Percentiles rank a stretch among this genome's conserved stretches.
Conservation (phyloP, 2,113 vertebrate species). For the Saccopteryx bilineata region DNA sequence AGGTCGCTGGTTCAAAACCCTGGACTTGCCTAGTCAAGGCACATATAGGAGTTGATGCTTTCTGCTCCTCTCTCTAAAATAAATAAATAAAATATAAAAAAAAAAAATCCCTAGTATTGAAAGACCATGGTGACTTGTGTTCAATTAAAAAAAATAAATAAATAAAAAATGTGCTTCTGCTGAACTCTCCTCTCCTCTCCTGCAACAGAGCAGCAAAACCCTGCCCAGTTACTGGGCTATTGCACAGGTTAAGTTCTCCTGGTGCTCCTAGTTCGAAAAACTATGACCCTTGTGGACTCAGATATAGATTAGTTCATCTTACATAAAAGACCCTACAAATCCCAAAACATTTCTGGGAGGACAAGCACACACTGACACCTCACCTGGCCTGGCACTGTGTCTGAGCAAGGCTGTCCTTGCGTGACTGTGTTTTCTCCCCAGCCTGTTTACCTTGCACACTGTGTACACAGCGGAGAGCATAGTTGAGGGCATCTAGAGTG, state of each 20-base stretch:
- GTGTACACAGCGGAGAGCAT: slow-evolving; percentile 93
- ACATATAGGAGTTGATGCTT: too few relatives aligned
- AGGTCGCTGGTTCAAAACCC: too few relatives aligned
- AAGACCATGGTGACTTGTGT: too few relatives aligned
- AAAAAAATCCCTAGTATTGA: too few relatives aligned
- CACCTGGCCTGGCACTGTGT: not conserved
- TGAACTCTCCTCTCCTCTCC: not conserved
- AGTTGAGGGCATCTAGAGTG: slow-evolving; percentile 92
- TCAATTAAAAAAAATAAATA: too few relatives aligned
- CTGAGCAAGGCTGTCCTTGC: accelerated
- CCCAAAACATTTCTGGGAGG: not conserved
- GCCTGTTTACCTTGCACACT: slow-evolving; percentile 91
- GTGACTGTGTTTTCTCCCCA: accelerated
- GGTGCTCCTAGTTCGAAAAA: not conserved
- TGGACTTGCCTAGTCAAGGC: too few relatives aligned
- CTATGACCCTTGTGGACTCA: not conserved
- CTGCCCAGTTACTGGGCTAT: not conserved
- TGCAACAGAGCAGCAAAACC: not conserved
- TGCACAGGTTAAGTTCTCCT: not conserved
- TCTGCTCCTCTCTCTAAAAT: too few relatives aligned
- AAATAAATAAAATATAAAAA: too few relatives aligned
- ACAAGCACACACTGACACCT: not conserved
- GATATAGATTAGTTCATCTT: not conserved
- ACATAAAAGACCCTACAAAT: not conserved
- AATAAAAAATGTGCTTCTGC: not conserved